phyloP scores from a whole-genome alignment of 1,140 invertebrate species.

The Megathymus violae region DNA sequence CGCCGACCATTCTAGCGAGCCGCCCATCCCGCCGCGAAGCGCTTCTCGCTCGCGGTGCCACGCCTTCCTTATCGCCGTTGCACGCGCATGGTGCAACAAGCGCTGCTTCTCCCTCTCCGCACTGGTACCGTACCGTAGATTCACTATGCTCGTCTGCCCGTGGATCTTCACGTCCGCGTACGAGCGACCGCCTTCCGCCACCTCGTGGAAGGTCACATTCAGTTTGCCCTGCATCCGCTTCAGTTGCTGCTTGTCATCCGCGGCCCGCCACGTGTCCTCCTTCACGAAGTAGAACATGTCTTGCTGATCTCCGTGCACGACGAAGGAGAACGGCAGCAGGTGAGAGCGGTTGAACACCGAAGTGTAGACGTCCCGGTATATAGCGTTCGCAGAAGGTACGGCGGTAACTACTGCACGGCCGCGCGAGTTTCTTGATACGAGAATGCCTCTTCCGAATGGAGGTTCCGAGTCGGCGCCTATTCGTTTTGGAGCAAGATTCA shows the following conservation, averaged over 20 bases:
- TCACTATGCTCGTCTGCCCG: slow-evolving; percentile 91
- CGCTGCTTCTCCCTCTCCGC: slow-evolving; percentile 94
- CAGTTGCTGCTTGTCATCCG: slow-evolving; percentile 94
- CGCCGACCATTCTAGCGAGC: slow-evolving; percentile 89
- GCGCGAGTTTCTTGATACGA: slow-evolving; percentile 91
- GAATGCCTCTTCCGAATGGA: slow-evolving; percentile 95
- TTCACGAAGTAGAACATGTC: slow-evolving; percentile 98
- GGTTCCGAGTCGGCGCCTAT: slow-evolving; percentile 91
- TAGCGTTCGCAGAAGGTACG: slow-evolving; percentile 93
- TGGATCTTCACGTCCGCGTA: slow-evolving; percentile 94
- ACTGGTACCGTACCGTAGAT: slow-evolving; percentile 94
- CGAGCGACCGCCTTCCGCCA: slow-evolving; percentile 88
- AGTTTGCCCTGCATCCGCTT: slow-evolving; percentile 95
- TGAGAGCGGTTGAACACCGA: slow-evolving; percentile 96
- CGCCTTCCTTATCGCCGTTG: slow-evolving; percentile 93
- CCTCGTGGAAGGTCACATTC: slow-evolving; percentile 96
- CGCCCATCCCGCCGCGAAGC: slow-evolving; percentile 89
- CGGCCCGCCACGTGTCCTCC: slow-evolving; percentile 93
- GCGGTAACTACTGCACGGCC: slow-evolving; percentile 93
- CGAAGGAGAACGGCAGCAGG: slow-evolving; percentile 94
- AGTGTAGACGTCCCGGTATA: slow-evolving; percentile 96
- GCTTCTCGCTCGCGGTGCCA: slow-evolving; percentile 96
- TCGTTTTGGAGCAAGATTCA: slow-evolving; percentile 87
- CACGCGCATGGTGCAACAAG: slow-evolving; percentile 93
- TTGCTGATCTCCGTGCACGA: slow-evolving; percentile 94